Evolutionary conservation across 1,140 invertebrate genomes (phyloP).

Genomic region (Eumeta japonica): DNA sequence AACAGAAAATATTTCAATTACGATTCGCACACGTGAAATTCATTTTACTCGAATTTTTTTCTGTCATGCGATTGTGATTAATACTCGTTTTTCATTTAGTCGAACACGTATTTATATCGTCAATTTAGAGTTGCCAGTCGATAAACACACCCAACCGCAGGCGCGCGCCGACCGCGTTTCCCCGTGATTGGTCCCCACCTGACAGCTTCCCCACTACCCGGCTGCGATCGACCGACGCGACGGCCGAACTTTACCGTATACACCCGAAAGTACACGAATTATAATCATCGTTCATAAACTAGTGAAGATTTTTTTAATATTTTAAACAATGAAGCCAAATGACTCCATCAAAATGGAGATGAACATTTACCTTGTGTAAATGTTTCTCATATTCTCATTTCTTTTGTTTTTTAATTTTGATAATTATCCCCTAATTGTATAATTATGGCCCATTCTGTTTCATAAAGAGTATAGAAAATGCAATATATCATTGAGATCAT

Average conservation of each 20-base stretch:
- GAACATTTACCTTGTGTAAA: slow-evolving; percentile 9
- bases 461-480: too few species aligned
- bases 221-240: slow-evolving; percentile 16
- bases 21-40: not conserved
- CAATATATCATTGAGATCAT: too few species aligned
- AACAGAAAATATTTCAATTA: too few species aligned
- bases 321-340: too few species aligned
- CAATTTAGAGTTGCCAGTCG: slow-evolving; percentile 9
- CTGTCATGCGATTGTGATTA: too few species aligned
- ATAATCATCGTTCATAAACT: too few species aligned
- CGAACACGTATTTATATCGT: slow-evolving; percentile 17
- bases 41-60: not conserved
- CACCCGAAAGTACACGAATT: slow-evolving; percentile 6
- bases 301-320: too few species aligned
- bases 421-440: too few species aligned
- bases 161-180: slow-evolving; percentile 17
- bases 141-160: slow-evolving; percentile 12
- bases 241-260: slow-evolving; percentile 5
- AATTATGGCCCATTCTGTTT: too few species aligned
- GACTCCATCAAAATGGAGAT: slow-evolving; percentile 10
- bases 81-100: slow-evolving; percentile 18
- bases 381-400: too few species aligned
- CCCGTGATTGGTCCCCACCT: slow-evolving; percentile 14
- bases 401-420: too few species aligned
- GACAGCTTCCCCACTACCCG: slow-evolving; percentile 15